Evolutionary conservation across 2,888 invertebrate species (phyloP).

Genomic region (Hirtodrosophila histrioides): DNA sequence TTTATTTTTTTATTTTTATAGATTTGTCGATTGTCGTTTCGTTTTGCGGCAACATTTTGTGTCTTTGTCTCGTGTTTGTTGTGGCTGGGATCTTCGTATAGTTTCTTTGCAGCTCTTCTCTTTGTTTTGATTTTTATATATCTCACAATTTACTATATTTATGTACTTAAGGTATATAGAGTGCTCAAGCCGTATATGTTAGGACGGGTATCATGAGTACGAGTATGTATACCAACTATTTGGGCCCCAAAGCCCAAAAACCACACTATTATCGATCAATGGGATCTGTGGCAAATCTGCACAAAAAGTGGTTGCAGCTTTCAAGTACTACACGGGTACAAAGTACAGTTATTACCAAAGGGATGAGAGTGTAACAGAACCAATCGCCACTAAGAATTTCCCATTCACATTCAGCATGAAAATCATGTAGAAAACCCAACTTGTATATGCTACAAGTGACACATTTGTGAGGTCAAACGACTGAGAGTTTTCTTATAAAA

Average conservation of each 20-base stretch:
- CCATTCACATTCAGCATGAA: no score
- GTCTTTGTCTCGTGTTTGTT: conserved; percentile 37
- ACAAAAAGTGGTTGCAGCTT: no score
- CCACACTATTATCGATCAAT: conserved; percentile 1
- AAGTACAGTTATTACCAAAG: no score
- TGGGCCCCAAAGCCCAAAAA: conserved; percentile 12
- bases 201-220: conserved; percentile 43
- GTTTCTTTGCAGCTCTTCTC: conserved; percentile 12
- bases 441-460: no score
- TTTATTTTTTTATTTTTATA: no score
- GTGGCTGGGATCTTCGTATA: conserved; percentile 56
- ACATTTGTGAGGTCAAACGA: no score
- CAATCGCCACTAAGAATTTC: no score
- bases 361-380: no score
- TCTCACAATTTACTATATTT: background rate
- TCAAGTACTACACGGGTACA: no score
- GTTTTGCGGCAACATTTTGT: conserved; percentile 52
- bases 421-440: no score
- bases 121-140: conserved; percentile 5
- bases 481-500: no score
- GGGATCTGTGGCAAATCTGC: background rate
- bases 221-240: conserved; percentile 22
- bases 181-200: conserved; percentile 30
- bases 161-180: conserved; percentile 28
- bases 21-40: conserved; percentile 64